Base-by-base conservation (phyloP, 2,797 vertebrate species). In the Squalus acanthias region DNA sequence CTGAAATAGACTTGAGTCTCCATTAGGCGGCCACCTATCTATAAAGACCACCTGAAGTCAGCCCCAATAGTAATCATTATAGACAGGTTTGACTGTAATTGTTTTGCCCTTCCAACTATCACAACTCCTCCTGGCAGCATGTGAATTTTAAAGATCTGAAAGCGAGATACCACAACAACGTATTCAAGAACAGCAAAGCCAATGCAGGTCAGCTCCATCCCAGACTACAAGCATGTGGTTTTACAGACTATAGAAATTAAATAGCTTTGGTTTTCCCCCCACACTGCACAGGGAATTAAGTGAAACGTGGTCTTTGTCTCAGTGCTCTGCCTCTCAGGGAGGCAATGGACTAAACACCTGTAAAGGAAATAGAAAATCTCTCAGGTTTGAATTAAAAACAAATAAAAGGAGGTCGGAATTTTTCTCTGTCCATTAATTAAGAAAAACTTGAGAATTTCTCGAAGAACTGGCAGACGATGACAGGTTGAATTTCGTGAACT, bases 341-440 rank as follows among this genome's bases (percentile, higher is more conserved):
- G 53, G 94, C 67, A 95, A 76, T 95, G 10, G 69, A 17, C 69
- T 57, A 95, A 95, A 95, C 94, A 57, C 94, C 65, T 95, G 69
- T 76, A 72, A 57, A 72, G 94, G 94, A 76, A 95, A 76, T 76
- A 29, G 94, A 76, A 76, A 74, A 57, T 57, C 94, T 95, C 69
- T 76, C 70, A 26, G 24, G 24, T 74, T 95, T n/a, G 94, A 39
- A 95, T 95, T 60, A 29, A 29, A 95, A 57, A 22, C 46, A 74
- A 57, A 74, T 95, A 69, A 93, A 24, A 63, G 89, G 65, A 39
- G 20, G 69, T 93, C 46, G 63, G 33, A 39, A 67, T 69, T 46
- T 93, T 93, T 93, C n/a, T 46, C 33, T 69, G n/a, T 4, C 63
- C 63, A 46, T 69, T 69, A 24, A 46, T 67, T 65, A 93, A 93